These are phyloP conservation scores for Corvus hawaiiensis DNA, from an alignment of 2,113 vertebrate species.

Conservation along the genomic window DNA sequence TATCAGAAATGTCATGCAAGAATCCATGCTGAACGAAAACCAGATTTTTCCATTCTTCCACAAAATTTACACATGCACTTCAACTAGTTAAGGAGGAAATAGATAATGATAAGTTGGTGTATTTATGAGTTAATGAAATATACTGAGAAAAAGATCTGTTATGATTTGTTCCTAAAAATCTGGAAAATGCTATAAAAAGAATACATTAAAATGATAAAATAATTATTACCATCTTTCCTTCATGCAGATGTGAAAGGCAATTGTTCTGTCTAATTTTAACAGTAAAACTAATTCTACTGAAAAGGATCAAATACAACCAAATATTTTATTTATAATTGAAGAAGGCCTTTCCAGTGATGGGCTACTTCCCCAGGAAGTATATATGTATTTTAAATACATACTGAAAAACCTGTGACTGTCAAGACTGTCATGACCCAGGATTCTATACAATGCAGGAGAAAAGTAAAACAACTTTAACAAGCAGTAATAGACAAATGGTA, in stretches of 20 bases:
- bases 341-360: neutral
- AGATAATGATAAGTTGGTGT: fast-evolving
- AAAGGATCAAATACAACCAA: neutral
- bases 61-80: neutral
- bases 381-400: neutral
- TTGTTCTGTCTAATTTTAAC: neutral
- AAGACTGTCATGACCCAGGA: neutral
- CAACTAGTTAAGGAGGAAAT: neutral
- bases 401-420: neutral
- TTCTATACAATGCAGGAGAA: neutral
- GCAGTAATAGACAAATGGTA: neutral
- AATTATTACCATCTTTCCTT: neutral
- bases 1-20: neutral
- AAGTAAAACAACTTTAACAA: neutral
- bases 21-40: neutral
- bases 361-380: neutral
- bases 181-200: neutral
- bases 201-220: neutral
- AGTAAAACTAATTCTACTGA: neutral
- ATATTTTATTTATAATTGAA: neutral
- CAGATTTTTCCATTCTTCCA: neutral
- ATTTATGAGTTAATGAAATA: neutral
- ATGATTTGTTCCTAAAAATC: neutral
- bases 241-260: neutral
- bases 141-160: neutral